Evolutionary conservation across 2,797 vertebrate species (phyloP).

Genomic region (Leptodactylus fallax): DNA sequence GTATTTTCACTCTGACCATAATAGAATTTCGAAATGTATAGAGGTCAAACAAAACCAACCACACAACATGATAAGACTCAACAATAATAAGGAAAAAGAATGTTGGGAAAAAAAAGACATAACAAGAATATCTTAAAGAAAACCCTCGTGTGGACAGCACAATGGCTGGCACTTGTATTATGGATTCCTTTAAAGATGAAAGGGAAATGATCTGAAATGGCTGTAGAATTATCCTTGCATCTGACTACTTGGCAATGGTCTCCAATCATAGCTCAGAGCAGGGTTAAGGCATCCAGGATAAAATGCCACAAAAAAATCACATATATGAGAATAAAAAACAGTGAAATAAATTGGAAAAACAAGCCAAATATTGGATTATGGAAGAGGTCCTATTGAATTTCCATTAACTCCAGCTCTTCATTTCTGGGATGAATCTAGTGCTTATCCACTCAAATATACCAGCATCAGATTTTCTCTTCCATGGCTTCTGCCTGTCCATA

Average conservation of each 20-base stretch:
- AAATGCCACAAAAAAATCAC: not conserved
- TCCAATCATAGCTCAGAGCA: not conserved
- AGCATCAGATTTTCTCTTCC: no score
- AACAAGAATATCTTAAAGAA: not conserved
- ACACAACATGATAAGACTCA: not conserved
- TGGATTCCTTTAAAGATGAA: not conserved
- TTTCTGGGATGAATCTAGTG: not conserved
- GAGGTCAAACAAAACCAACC: not conserved
- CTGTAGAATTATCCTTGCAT: slow-evolving; percentile 12
- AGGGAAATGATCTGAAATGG: slow-evolving; percentile 5
- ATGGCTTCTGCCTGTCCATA: no score
- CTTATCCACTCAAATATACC: no score
- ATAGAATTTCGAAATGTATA: not conserved
- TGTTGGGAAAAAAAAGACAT: not conserved
- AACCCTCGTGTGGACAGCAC: not conserved
- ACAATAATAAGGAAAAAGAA: not conserved
- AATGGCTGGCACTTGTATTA: not conserved
- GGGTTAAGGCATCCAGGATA: not conserved
- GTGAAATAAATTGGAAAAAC: not conserved
- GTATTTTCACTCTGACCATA: not conserved
- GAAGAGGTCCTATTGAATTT: not conserved
- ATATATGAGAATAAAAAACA: not conserved
- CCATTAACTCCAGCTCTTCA: not conserved
- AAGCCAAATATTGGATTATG: not conserved
- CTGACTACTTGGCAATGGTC: slow-evolving; percentile 6